These are phyloP conservation scores for Strix uralensis DNA, from an alignment of 2,113 vertebrate genomes.

Conservation along the genomic window DNA sequence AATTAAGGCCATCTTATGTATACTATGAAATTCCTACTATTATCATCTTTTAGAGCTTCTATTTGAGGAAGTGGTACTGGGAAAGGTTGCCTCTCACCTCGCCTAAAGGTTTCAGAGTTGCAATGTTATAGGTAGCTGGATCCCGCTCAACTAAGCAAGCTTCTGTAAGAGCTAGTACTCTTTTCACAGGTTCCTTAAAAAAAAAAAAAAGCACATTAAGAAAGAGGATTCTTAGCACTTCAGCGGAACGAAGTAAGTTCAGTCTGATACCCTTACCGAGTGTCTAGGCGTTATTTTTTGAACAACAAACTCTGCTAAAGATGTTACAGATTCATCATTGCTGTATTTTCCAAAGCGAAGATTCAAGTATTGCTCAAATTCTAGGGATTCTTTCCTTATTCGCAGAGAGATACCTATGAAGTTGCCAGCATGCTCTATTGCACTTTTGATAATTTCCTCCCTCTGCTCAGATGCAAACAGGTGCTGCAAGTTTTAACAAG, in stretches of 20 bases:
- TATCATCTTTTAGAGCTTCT: not conserved
- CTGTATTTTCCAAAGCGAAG: conserved; percentile 95
- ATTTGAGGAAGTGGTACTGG: not conserved
- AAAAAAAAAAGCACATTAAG: not conserved
- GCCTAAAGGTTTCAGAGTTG: conserved; percentile 93
- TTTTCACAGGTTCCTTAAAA: conserved; percentile 89
- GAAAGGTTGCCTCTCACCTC: conserved; percentile 80
- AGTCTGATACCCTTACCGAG: conserved; percentile 75
- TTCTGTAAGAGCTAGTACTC: conserved; percentile 93
- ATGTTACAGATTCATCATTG: conserved; percentile 95
- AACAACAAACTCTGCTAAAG: conserved; percentile 95
- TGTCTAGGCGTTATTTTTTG: conserved; percentile 95
- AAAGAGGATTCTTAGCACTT: not conserved
- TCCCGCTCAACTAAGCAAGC: conserved; percentile 96
- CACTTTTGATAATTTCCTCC: conserved; percentile 95
- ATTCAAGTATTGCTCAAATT: conserved; percentile 87
- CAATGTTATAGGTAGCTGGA: conserved; percentile 96
- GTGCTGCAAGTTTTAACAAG: conserved; percentile 79
- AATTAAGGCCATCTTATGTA: not conserved
- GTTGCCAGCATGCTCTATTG: conserved; percentile 96
- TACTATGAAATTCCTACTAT: not conserved
- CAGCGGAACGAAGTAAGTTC: not conserved
- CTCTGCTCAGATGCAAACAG: conserved; percentile 95
- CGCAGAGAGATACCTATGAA: conserved; percentile 92
- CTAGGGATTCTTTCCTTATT: conserved; percentile 88